A percentile compares a stretch with the other conserved stretches of the same genome.
Evolutionary conservation across 2,888 invertebrate genomes (phyloP).

Genomic region (Copidosoma aretas): DNA sequence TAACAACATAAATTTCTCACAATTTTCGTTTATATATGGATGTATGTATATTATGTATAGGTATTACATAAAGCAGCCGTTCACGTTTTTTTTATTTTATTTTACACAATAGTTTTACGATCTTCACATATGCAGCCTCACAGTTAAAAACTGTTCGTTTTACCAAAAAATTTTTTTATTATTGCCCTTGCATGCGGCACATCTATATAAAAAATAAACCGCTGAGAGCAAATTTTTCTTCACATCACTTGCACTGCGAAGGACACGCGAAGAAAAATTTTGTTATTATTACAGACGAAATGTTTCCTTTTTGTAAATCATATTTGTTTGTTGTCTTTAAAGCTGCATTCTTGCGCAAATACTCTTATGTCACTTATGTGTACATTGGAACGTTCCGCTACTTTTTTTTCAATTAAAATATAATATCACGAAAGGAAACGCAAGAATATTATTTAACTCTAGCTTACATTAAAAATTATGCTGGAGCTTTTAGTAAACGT

Average conservation of each 20-base stretch:
- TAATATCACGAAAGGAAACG: slow-evolving; percentile 32
- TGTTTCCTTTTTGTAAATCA: slow-evolving; percentile 42
- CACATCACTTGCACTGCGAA: not conserved
- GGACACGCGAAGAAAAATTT: slow-evolving; percentile 7
- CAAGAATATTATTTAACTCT: slow-evolving; percentile 16
- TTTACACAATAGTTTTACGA: slow-evolving; percentile 12
- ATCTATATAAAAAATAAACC: slow-evolving; percentile 60
- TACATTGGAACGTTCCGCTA: slow-evolving; percentile 17
- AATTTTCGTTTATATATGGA: slow-evolving; percentile 51
- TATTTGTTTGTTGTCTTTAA: slow-evolving; percentile 12
- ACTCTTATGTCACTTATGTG: slow-evolving; percentile 15
- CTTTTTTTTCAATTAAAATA: slow-evolving; percentile 10
- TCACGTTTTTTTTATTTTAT: slow-evolving; percentile 27
- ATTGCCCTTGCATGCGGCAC: slow-evolving; percentile 8
- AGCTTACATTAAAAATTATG: slow-evolving; percentile 13
- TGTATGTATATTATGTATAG: slow-evolving; percentile 52
- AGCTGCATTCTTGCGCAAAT: slow-evolving; percentile 12
- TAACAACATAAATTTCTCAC: slow-evolving; percentile 42
- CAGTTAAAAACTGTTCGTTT: too few species aligned
- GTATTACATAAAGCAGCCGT: slow-evolving; percentile 59
- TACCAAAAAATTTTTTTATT: not conserved
- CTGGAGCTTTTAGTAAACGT: not conserved
- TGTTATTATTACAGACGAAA: not conserved
- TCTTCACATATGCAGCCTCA: not conserved
- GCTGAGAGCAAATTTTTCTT: slow-evolving; percentile 50